These are phyloP conservation scores for Sympetrum striolatum DNA, from an alignment of 2,888 invertebrate species.

Conservation along the genomic window DNA sequence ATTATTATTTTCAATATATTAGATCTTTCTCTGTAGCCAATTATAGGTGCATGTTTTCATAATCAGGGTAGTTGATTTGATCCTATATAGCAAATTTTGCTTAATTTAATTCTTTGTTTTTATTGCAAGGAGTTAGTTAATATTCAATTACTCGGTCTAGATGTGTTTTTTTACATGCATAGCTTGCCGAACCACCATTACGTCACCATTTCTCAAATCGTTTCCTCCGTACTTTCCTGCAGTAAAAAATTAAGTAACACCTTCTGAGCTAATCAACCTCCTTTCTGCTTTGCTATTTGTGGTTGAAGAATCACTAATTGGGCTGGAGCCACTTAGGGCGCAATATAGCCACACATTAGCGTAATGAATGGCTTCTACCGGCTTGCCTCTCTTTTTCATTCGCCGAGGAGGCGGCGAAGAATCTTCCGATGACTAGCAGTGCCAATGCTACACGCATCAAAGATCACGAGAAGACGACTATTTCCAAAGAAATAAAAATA, in stretches of 20 bases:
- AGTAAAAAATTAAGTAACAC: background rate
- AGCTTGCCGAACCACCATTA: too few species aligned
- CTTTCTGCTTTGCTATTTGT: background rate
- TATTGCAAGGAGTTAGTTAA: too few species aligned
- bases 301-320: background rate
- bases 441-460: background rate
- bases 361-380: background rate
- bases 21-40: too few species aligned
- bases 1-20: too few species aligned
- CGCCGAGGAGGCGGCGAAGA: background rate
- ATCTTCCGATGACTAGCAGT: background rate
- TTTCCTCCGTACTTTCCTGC: background rate
- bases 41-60: too few species aligned
- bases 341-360: conserved; percentile 1
- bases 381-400: background rate
- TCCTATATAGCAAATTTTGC: too few species aligned
- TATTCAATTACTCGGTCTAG: too few species aligned
- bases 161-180: too few species aligned
- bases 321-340: background rate
- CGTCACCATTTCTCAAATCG: background rate
- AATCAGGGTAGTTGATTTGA: too few species aligned
- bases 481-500: background rate
- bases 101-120: too few species aligned
- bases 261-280: background rate
- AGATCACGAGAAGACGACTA: background rate